These are phyloP conservation scores for Trichonephila clavata DNA, from an alignment of 1,140 invertebrate species.

Conservation along the genomic window DNA sequence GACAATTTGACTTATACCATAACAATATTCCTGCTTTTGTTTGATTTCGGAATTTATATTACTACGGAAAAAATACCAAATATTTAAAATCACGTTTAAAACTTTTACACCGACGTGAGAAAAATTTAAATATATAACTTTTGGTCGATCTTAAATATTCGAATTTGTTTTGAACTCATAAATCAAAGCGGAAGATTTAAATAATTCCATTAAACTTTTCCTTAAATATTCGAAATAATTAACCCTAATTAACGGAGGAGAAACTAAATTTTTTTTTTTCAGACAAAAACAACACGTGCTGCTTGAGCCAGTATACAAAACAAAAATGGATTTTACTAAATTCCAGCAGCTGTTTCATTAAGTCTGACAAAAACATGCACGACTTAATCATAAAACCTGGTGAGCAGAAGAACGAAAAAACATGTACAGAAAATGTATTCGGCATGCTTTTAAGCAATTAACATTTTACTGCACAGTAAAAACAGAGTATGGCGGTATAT, in stretches of 20 bases:
- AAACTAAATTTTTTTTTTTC: background rate
- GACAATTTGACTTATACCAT: too few relatives aligned
- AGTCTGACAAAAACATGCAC: background rate
- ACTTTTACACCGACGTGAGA: too few relatives aligned
- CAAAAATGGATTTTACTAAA: slow-evolving; percentile 2
- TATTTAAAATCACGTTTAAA: too few relatives aligned
- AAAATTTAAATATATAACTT: too few relatives aligned
- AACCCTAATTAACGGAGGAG: background rate
- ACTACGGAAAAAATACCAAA: too few relatives aligned
- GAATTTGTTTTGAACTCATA: background rate
- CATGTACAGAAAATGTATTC: background rate
- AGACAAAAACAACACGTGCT: background rate
- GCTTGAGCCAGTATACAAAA: background rate
- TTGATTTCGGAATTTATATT: too few relatives aligned
- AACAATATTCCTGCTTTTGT: too few relatives aligned
- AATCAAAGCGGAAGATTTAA: background rate
- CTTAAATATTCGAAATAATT: background rate
- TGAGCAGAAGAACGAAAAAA: background rate
- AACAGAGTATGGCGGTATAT: background rate
- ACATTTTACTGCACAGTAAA: slow-evolving; percentile 20
- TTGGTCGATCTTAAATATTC: too few relatives aligned
- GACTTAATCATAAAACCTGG: slow-evolving; percentile 31
- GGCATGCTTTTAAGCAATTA: slow-evolving; percentile 39
- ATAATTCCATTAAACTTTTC: background rate
- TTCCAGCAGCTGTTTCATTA: slow-evolving; percentile 23